Evolutionary conservation across 2,797 vertebrate species (phyloP).

Genomic region (Gobionotothen gibberifrons): DNA sequence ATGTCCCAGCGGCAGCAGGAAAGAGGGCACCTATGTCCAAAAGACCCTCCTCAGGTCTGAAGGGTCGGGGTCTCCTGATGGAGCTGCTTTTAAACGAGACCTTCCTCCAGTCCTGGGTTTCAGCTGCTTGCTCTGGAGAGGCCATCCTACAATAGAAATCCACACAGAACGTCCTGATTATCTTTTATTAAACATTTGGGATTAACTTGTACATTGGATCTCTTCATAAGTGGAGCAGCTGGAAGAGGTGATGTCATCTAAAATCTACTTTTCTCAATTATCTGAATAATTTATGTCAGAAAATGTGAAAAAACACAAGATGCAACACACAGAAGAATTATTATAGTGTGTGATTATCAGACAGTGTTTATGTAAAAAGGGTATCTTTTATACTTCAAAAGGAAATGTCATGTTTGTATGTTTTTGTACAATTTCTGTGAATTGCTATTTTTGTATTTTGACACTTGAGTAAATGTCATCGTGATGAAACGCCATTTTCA

Average conservation of each 20-base stretch:
- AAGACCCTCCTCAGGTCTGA: conserved; percentile 29
- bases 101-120: conserved; percentile 13
- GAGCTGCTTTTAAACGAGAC: conserved; percentile 3
- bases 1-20: conserved; percentile 40
- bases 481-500: too few species aligned
- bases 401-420: too few species aligned
- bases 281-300: neutral
- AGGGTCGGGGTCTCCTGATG: neutral
- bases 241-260: neutral
- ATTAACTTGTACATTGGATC: neutral
- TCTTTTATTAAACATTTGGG: neutral
- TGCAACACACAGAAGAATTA: neutral
- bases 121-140: conserved; percentile 21
- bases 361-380: too few species aligned
- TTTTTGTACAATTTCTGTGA: too few species aligned
- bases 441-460: too few species aligned
- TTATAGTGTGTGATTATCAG: too few species aligned
- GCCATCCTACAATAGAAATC: conserved; percentile 31
- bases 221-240: neutral
- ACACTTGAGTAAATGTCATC: too few species aligned
- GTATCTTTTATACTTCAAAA: too few species aligned
- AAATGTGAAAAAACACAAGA: neutral
- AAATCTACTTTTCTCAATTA: neutral
- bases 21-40: conserved; percentile 34
- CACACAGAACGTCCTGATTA: neutral